These are phyloP conservation scores for Apamea crenata DNA, from an alignment of 2,888 invertebrate genomes.

Conservation along the genomic window DNA sequence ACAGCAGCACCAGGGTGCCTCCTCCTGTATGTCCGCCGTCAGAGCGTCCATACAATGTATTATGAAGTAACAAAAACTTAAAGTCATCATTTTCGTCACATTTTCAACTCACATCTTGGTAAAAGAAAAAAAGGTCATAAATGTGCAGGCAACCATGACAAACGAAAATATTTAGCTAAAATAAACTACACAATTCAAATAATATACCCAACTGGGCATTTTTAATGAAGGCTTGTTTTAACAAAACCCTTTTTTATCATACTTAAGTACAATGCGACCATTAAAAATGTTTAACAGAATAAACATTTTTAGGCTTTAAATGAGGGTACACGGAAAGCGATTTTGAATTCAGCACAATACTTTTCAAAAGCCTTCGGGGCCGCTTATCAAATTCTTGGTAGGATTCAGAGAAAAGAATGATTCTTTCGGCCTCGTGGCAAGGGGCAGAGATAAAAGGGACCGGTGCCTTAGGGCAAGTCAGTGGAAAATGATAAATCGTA, in stretches of 20 bases:
- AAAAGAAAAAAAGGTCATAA: background rate
- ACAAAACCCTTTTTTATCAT: conserved; percentile 12
- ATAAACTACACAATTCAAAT: conserved; percentile 17
- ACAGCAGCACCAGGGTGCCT: too few relatives aligned
- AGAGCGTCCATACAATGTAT: background rate
- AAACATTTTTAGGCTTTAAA: conserved; percentile 54
- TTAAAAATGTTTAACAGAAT: conserved; percentile 56
- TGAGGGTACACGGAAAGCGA: conserved; percentile 36
- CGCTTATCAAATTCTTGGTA: conserved; percentile 69
- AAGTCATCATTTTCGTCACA: background rate
- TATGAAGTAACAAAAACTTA: background rate
- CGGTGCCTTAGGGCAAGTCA: conserved; percentile 71
- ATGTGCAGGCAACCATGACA: background rate
- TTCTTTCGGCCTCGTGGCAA: conserved; percentile 66
- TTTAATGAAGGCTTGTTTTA: conserved; percentile 27
- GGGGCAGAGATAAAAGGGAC: conserved; percentile 73
- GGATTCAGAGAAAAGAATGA: conserved; percentile 70
- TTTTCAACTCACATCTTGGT: background rate
- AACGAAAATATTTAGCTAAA: background rate
- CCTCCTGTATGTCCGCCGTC: too few relatives aligned
- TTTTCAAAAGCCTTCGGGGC: conserved; percentile 61
- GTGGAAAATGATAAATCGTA: conserved; percentile 77
- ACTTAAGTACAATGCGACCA: conserved; percentile 22
- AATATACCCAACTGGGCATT: conserved; percentile 1
- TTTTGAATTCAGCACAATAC: conserved; percentile 60